Base-by-base conservation (phyloP, 2,113 vertebrate genomes). In the Cynocephalus volans region DNA sequence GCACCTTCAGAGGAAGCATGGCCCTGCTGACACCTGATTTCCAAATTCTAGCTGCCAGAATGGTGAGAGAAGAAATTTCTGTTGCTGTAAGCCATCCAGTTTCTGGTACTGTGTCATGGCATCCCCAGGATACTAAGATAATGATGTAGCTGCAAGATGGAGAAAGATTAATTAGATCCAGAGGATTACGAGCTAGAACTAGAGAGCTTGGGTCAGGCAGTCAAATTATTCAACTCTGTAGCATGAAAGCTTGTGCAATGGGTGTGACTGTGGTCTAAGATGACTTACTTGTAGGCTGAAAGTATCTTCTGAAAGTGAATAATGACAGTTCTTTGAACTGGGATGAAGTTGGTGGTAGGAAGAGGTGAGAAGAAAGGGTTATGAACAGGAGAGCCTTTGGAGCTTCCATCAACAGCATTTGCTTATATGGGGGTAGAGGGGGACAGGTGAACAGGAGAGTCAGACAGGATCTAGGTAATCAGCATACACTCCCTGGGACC, bases 181-280 rank as follows among this genome's bases (percentile, higher is more conserved):
- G 41, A 41, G 41, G 41, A 41, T 41, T 41, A 41, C 4, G 41
- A 41, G 41, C 41, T 41, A 41, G 41, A 41, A 41, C 41, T 41
- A 41, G 41, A 41, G 41, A 41, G 41, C 41, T 41, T 41, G 41
- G 41, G 41, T 41, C 41, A 41, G 41, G 41, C 41, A 41, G 41
- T 41, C 41, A 41, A 19, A 36, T 2, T 52, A 8, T 26, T n/a
- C n/a, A 12, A 1, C 11, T 50, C 50, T 5, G 6, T 1, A 26
- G 2, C 28, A 10, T 3, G 33, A 31, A 45, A 31, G 14, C 41
- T 1, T 28, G 14, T 26, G 14, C 4, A 6, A n/a, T 3, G 3
- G 10, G 33, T 0, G 0, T 7, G 45, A 45, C 82, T 28, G 1
- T 36, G 36, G n/a, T 45, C 28, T 18, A 23, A 36, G 82, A 62